phyloP scores from a whole-genome alignment of 2,113 vertebrate genomes.

The Charadrius vociferus region DNA sequence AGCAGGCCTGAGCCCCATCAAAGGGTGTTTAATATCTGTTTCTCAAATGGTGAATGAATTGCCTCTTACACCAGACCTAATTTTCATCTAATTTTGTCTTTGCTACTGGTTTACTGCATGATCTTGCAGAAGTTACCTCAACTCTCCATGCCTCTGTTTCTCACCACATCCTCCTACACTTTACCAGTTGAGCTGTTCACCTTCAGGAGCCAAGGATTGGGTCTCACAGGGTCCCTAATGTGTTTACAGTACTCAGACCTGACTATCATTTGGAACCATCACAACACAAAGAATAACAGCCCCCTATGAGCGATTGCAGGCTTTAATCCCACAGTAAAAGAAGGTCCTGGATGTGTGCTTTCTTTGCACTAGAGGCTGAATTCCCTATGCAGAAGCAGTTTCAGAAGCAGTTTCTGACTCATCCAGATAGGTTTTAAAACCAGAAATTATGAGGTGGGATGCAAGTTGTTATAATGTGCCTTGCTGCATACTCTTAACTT shows the following conservation, averaged over 20 bases:
- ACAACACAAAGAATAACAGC: not conserved
- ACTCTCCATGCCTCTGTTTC: not conserved
- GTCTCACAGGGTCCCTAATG: not conserved
- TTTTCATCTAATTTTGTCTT: not conserved
- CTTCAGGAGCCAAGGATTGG: not conserved
- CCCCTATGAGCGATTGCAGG: fast-evolving
- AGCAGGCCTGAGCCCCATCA: not conserved
- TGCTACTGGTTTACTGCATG: not conserved
- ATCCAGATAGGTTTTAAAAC: not conserved
- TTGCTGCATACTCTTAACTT: not conserved
- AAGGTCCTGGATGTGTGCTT: not conserved
- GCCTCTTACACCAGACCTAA: not conserved
- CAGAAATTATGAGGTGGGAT: not conserved
- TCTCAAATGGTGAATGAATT: not conserved
- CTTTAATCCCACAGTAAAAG: not conserved
- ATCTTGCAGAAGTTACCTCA: not conserved
- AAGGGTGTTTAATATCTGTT: not conserved
- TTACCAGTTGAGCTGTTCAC: not conserved
- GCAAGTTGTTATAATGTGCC: not conserved
- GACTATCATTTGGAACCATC: not conserved
- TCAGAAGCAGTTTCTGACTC: not conserved
- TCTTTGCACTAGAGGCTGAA: not conserved
- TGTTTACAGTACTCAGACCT: not conserved
- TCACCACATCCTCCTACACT: not conserved
- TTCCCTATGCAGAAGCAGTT: not conserved